Evolutionary conservation across 1,140 invertebrate genomes (phyloP), one percentile per base, ranked within the genome.

Genomic region (Procambarus clarkii): DNA sequence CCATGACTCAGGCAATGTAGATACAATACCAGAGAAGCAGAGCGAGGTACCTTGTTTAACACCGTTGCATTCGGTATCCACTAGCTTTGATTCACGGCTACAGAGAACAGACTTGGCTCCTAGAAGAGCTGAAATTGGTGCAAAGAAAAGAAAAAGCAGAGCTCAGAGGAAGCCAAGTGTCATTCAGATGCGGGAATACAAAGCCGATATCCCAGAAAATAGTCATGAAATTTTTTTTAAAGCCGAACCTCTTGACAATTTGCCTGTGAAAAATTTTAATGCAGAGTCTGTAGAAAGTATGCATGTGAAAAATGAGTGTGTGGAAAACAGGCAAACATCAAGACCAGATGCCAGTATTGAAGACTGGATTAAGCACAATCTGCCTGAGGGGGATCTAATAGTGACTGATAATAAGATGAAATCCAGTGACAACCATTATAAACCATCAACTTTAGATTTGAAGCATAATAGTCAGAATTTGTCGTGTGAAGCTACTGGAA

Each of bases 71-170:
- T 48, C 87, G 2, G 64, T 77, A 1, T 48, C 82, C 44, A 45
- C 86, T n/a, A 92, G 24, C 46, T 79, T 91, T 69, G 83, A 91
- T 54, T 54, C 58, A 18, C 69, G 54, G 44, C n/a, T 74, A 76
- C 81, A 89, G 44, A 82, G 84, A 46, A 48, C 69, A 50, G 87
- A 88, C 13, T 24, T 76, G 13, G 24, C 69, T 11, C 58, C 69
- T 7, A 91, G 77, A 79, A 92, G 84, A 64, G 44, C 84, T 18
- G 92, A 92, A 76, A 88, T 80, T 76, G 92, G 92, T n/a, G 91
- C 92, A 44, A 93, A 91, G 74, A 93, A 92, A 64, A 90, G 92
- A 50, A 93, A 93, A 76, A 92, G 92, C 45, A 86, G 89, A 76
- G 92, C 88, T 45, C 92, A 91, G 80, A 92, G 88, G 80, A 93